Evolutionary conservation across 2,797 vertebrate species (phyloP), one percentile per base, ranked within the genome.

Genomic region (Oceanodroma leucorhoa): DNA sequence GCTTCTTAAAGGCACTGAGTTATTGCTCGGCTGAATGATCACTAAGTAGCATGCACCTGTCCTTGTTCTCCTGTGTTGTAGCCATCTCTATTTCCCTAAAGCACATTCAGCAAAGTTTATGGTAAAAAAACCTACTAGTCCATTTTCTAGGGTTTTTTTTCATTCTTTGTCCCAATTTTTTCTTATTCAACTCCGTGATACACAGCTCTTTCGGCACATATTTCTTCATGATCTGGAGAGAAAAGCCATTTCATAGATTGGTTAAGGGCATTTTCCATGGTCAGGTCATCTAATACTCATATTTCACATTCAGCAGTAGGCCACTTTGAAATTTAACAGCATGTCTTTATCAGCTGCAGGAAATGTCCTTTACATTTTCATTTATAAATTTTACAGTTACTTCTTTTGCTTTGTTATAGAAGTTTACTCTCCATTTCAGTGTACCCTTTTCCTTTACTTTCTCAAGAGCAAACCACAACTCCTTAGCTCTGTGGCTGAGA

Each of bases 211-310:
- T 71, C 5, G 7, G 69, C 93, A 85, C 87, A 89, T 96, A 95
- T 93, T 97, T 97, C 92, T 94, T 97, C 55, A 87, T 92, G 64
- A 97, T 97, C 93, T 87, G 84, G 78, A 96, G 81, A 95, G 92
- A 96, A 94, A 97, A 95, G 61, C 95, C 94, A 79, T 97, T 97
- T 97, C 71, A 72, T 86, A 91, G 92, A 96, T 95, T 94, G 90
- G 96, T 94, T 98, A 81, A 96, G 91, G 95, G 50, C 90, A 95
- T 97, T 97, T 97, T 95, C 95, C 78, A 71, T 90, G 78, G 82
- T 95, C 86, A 6, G 94, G 94, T 97, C 91, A 97, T 89, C 67
- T 87, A 85, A 82, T 93, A 89, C 90, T 89, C 89, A 62, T 97
- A 96, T 96, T 97, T 97, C 94, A 97, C 40, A 27, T 94, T 80